Evolutionary conservation across 2,888 invertebrate genomes (phyloP).

Genomic region (Drosophila antonietae): DNA sequence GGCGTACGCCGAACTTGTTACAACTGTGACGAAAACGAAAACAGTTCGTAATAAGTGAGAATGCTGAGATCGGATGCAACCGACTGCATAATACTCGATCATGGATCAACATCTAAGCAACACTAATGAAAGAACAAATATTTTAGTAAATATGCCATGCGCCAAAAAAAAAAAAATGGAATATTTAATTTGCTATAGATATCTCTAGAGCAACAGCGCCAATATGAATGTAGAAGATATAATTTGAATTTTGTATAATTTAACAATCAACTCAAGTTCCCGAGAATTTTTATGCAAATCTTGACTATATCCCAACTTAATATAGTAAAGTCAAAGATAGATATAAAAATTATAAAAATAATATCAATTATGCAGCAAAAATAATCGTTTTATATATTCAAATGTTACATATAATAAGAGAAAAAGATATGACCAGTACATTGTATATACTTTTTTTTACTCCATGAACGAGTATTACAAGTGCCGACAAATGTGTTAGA

Average conservation of each 20-base stretch:
- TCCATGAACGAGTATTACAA: background rate
- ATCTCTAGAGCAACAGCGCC: too few relatives aligned
- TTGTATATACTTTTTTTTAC: background rate
- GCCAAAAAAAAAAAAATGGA: too few relatives aligned
- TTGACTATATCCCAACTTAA: too few relatives aligned
- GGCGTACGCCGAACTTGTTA: constrained; percentile 35
- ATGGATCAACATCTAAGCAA: background rate
- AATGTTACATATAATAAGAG: background rate
- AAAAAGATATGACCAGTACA: background rate
- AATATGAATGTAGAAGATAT: background rate
- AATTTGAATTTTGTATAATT: background rate
- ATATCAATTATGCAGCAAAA: too few relatives aligned
- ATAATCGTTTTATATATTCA: background rate
- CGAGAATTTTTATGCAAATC: too few relatives aligned
- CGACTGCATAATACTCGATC: background rate
- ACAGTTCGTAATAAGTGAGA: constrained; percentile 7
- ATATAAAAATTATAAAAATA: too few relatives aligned
- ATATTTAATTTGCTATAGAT: too few relatives aligned
- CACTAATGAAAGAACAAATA: background rate
- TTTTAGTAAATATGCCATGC: too few relatives aligned
- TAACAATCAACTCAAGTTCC: background rate
- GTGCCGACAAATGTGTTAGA: background rate
- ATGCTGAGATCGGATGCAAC: background rate
- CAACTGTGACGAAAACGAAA: constrained; percentile 25
- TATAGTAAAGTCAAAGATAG: too few relatives aligned